Percentiles rank a stretch among this genome's conserved stretches.
These are phyloP conservation scores for Lasioglossum marginatum DNA, from an alignment of 2,888 invertebrate species.

Conservation along the genomic window DNA sequence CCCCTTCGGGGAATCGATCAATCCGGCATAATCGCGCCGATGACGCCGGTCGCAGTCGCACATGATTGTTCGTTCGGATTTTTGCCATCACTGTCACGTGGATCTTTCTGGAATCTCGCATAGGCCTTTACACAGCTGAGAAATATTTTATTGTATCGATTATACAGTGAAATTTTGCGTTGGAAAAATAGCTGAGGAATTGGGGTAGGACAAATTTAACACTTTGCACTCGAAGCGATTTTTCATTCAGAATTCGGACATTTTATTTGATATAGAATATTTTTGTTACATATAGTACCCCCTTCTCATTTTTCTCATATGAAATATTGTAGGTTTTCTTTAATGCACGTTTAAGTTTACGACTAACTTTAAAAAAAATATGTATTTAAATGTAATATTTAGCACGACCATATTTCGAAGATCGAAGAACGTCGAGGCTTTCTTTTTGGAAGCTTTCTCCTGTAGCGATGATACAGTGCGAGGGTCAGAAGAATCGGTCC, in stretches of 20 bases:
- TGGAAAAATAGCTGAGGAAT: no score
- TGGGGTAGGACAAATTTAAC: background rate
- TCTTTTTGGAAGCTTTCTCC: constrained; percentile 20
- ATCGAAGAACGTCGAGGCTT: background rate
- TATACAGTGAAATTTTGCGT: no score
- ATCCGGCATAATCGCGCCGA: background rate
- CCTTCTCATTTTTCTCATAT: no score
- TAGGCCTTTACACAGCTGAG: background rate
- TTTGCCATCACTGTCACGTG: background rate
- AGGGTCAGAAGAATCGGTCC: constrained; percentile 62
- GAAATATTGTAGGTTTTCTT: no score
- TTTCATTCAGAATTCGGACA: background rate
- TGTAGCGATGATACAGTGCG: constrained; percentile 57
- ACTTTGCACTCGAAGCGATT: background rate
- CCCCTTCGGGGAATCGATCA: constrained; percentile 6
- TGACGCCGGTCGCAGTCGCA: background rate
- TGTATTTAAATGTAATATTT: background rate
- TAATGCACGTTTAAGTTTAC: no score
- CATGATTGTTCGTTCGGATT: background rate
- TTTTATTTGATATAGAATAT: background rate
- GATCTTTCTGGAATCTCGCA: background rate
- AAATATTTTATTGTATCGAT: background rate
- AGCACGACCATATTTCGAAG: background rate
- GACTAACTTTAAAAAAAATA: no score
- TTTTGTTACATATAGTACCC: background rate